phyloP scores from a whole-genome alignment of 2,113 vertebrate genomes.

The Gymnogyps californianus region DNA sequence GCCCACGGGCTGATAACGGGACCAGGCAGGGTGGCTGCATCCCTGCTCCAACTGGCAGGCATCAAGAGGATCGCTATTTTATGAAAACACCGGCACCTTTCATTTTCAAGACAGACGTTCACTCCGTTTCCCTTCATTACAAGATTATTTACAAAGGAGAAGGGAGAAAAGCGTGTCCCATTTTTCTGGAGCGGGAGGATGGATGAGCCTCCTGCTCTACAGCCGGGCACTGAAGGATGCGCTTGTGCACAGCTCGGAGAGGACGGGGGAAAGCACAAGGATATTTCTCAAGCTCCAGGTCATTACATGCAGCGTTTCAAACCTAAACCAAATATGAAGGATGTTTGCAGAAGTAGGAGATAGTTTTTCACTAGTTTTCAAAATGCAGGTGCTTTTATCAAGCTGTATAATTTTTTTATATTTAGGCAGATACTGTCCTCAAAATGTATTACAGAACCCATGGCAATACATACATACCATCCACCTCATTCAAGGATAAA shows the following conservation, averaged over 20 bases:
- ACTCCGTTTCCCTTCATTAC: neutral
- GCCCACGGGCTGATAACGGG: neutral
- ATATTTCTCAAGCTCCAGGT: neutral
- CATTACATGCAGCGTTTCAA: neutral
- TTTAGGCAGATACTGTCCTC: neutral
- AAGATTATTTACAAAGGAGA: neutral
- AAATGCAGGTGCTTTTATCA: neutral
- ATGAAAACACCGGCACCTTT: neutral
- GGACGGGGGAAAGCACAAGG: neutral
- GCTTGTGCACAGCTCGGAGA: neutral
- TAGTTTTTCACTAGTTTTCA: neutral
- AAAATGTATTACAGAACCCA: fast-evolving
- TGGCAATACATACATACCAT: too few relatives aligned
- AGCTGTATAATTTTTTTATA: neutral
- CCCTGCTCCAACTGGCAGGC: neutral
- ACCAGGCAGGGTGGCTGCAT: neutral
- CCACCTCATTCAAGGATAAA: neutral
- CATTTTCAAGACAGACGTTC: neutral
- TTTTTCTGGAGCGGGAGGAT: neutral
- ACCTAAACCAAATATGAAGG: neutral
- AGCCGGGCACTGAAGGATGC: neutral
- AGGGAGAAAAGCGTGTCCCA: neutral
- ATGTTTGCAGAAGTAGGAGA: neutral
- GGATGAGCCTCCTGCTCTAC: neutral
- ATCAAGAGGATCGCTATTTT: neutral